Conservation (phyloP, 2,888 invertebrate species). For the Clitarchus hookeri region DNA sequence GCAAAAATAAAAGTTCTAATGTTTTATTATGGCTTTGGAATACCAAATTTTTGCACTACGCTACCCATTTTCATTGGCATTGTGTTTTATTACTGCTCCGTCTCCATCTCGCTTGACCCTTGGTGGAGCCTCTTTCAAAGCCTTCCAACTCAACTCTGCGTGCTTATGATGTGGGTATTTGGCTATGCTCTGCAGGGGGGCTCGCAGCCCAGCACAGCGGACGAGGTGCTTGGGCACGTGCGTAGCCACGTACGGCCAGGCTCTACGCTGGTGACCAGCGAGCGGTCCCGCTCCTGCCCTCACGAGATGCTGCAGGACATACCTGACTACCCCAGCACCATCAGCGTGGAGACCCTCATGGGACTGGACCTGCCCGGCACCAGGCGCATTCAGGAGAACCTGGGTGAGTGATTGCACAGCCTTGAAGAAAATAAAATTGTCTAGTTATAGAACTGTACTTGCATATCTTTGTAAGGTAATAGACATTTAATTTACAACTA, state of each 20-base stretch:
- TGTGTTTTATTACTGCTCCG: too few species aligned
- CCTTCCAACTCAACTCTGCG: not conserved
- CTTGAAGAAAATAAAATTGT: too few species aligned
- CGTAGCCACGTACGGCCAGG: constrained; percentile 51
- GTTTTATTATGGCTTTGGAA: too few species aligned
- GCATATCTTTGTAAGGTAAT: too few species aligned
- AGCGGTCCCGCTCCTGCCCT: constrained; percentile 51
- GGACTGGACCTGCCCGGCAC: constrained; percentile 55
- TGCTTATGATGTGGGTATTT: not conserved
- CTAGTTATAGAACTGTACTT: too few species aligned
- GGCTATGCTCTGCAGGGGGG: not conserved
- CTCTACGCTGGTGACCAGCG: constrained; percentile 55
- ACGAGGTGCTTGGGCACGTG: constrained; percentile 54
- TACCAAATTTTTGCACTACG: too few species aligned
- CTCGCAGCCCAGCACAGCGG: constrained; percentile 49
- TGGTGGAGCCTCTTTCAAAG: too few species aligned
- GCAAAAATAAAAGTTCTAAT: too few species aligned
- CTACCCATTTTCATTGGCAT: too few species aligned
- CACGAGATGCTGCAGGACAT: constrained; percentile 51
- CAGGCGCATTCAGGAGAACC: constrained; percentile 53
- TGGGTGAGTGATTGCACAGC: constrained; percentile 50
- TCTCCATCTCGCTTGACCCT: not conserved
- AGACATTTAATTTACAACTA: too few species aligned
- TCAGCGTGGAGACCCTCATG: constrained; percentile 55
- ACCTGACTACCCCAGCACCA: constrained; percentile 50